Evolutionary conservation across 2,113 vertebrate species (phyloP), one percentile per base, ranked within the genome.

Genomic region (Prionailurus viverrinus): DNA sequence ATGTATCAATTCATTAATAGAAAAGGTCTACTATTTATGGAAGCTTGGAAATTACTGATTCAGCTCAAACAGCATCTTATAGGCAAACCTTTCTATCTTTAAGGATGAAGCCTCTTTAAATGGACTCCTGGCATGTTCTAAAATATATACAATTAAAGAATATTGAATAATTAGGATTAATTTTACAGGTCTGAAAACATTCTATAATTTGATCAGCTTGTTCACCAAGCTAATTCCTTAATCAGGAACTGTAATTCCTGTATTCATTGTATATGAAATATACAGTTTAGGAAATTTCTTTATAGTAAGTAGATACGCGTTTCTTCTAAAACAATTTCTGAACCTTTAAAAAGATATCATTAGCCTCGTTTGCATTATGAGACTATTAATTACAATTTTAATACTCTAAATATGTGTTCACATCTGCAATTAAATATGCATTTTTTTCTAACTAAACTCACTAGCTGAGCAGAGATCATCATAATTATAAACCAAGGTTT

Each of bases 371-470:
- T 78, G 0, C 13, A 91, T n/a, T 91, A 0, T 51, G 27, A 0
- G 0, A 55, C 0, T 71, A 8, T 66, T 78, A 89, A 89, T 85
- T 82, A 76, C 5, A 61, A 90, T 96, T 90, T 18, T 25, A 93
- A 39, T 84, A 7, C 51, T 85, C 0, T 18, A 94, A 68, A 36
- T 85, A 1, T 58, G 19, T 66, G 4, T 66, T 97, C 23, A 23
- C 71, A 84, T 80, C 29, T 58, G 3, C 0, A 8, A 45, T 95
- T 91, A 81, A 91, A 48, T 21, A 79, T 66, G 21, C 0, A 91
- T 95, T 91, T 85, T 91, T 94, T 58, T 7, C 7, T 88, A 7
- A 91, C 10, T 97, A n/a, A 92, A 39, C 4, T 93, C 41, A 89
- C 31, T n/a, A 19, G 5, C 58, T 94, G 29, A 87, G 3, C n/a